Evolutionary conservation across 2,888 invertebrate genomes (phyloP).

Genomic region (Myopa testacea): DNA sequence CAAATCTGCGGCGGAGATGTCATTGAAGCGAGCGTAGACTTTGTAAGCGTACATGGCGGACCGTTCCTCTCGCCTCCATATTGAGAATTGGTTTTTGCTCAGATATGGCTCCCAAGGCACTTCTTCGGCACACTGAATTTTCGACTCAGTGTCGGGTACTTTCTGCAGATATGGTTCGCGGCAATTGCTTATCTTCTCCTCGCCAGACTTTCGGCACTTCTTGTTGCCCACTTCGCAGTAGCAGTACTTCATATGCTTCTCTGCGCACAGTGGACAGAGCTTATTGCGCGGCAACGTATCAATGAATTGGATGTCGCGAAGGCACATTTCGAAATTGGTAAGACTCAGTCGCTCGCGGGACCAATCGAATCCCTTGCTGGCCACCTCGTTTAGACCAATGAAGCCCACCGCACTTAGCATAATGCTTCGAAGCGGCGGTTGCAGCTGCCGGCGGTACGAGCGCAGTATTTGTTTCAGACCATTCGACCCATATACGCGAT

Average conservation of each 20-base stretch:
- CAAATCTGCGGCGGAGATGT: slow-evolving; percentile 83
- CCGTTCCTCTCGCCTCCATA: slow-evolving; percentile 82
- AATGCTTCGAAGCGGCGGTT: slow-evolving; percentile 71
- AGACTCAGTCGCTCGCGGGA: slow-evolving; percentile 72
- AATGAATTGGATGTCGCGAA: slow-evolving; percentile 73
- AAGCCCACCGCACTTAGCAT: slow-evolving; percentile 72
- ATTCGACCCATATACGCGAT: slow-evolving; percentile 74
- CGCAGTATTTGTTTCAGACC: slow-evolving; percentile 71
- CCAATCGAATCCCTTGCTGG: slow-evolving; percentile 72
- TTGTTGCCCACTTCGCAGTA: slow-evolving; percentile 61
- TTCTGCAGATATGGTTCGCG: slow-evolving; percentile 35
- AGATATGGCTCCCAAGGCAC: slow-evolving; percentile 77
- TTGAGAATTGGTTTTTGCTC: slow-evolving; percentile 81
- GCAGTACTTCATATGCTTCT: slow-evolving; percentile 60
- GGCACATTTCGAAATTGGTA: slow-evolving; percentile 71
- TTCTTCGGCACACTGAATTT: slow-evolving; percentile 54
- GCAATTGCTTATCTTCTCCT: slow-evolving; percentile 70
- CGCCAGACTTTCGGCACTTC: slow-evolving; percentile 46
- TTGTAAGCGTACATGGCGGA: slow-evolving; percentile 84
- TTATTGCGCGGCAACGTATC: slow-evolving; percentile 71
- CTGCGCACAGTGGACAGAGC: slow-evolving; percentile 62
- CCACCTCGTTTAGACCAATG: slow-evolving; percentile 66
- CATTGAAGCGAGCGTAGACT: slow-evolving; percentile 85
- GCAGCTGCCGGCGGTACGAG: slow-evolving; percentile 61
- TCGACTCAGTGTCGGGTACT: slow-evolving; percentile 26